Evolutionary conservation across 30 jellyfish, hydroid and myxozoan genomes (phyloP).

Genomic region (Hydractinia echinata): DNA sequence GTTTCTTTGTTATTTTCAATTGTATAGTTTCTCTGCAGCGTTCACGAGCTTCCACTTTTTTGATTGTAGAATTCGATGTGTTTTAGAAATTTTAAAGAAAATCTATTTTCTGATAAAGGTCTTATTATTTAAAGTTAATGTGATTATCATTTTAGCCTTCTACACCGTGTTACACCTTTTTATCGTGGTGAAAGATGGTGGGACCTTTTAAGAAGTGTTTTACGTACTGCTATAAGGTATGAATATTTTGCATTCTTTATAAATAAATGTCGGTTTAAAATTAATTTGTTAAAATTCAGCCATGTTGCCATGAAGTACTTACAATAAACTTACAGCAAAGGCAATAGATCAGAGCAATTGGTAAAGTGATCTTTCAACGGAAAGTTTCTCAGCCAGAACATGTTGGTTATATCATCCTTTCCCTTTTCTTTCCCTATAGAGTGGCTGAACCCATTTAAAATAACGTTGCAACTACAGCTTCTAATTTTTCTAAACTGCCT

Average conservation of each 20-base stretch:
- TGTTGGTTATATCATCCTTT: background rate
- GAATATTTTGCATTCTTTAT: background rate
- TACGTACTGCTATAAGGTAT: constrained; percentile 78
- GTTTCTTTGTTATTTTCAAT: no score
- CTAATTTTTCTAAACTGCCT: no score
- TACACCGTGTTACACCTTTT: constrained; percentile 78
- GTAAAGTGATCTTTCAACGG: background rate
- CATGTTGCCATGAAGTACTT: background rate
- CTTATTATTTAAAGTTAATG: background rate
- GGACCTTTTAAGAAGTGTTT: constrained; percentile 56
- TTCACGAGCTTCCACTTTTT: no score
- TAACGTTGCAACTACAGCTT: no score
- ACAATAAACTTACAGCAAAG: no score
- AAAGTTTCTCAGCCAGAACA: background rate
- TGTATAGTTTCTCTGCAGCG: no score
- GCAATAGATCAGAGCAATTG: no score
- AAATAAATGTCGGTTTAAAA: background rate
- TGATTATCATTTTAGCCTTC: constrained; percentile 29
- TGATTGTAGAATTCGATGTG: no score
- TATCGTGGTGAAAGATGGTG: constrained; percentile 98
- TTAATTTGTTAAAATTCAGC: background rate
- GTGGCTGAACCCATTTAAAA: no score
- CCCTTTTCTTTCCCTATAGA: no score
- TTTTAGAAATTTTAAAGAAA: no score
- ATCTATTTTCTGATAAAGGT: background rate